A percentile compares a stretch with the other conserved stretches of the same genome.
These are phyloP conservation scores for Limenitis camilla DNA, from an alignment of 2,888 invertebrate genomes.

Conservation along the genomic window DNA sequence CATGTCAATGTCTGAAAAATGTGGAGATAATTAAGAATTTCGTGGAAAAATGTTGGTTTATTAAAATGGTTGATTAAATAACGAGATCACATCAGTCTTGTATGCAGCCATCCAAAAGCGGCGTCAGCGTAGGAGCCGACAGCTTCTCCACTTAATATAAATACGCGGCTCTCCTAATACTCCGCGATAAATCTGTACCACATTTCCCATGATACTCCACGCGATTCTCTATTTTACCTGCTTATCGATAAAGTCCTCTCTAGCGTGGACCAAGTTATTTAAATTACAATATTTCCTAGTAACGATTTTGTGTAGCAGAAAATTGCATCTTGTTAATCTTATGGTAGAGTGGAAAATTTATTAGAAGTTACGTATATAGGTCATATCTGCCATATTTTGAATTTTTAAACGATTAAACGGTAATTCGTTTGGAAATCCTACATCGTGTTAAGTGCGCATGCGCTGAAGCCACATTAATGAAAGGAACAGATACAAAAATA, in stretches of 20 bases:
- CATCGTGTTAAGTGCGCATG: constrained; percentile 30
- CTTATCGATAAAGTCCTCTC: constrained; percentile 54
- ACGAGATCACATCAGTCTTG: constrained; percentile 41
- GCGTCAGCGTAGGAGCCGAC: constrained; percentile 70
- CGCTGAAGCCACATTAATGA: background rate
- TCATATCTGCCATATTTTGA: constrained; percentile 37
- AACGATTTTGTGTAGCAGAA: constrained; percentile 24
- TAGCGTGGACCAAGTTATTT: constrained; percentile 34
- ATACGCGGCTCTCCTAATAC: constrained; percentile 64
- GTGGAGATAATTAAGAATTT: background rate
- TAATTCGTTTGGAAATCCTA: constrained; percentile 33
- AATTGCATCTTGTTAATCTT: constrained; percentile 31
- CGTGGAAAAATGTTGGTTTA: constrained; percentile 1
- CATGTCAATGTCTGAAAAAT: too few relatives aligned
- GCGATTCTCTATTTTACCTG: constrained; percentile 52
- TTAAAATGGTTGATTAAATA: background rate
- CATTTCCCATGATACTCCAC: constrained; percentile 41
- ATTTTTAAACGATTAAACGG: constrained; percentile 36
- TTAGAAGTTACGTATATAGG: constrained; percentile 31
- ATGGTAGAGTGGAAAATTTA: constrained; percentile 37
- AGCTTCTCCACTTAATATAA: constrained; percentile 72
- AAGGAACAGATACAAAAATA: background rate
- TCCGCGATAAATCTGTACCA: constrained; percentile 61
- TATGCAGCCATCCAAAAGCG: constrained; percentile 58
- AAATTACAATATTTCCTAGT: constrained; percentile 33